A percentile compares a stretch with the other conserved stretches of the same genome.
Evolutionary conservation across 2,888 invertebrate species (phyloP).

Genomic region (Geotrupes spiniger): DNA sequence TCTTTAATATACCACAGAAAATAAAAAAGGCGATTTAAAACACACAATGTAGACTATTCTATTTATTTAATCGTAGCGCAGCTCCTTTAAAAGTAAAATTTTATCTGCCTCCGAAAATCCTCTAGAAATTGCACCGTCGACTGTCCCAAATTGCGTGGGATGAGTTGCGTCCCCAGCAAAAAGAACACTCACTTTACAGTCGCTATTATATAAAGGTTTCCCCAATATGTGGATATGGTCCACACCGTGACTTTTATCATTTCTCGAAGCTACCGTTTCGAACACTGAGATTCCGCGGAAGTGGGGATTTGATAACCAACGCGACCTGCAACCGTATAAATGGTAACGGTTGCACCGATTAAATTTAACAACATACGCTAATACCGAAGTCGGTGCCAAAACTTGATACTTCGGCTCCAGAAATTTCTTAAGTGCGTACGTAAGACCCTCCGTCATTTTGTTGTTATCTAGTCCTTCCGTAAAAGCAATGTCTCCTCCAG

Average conservation of each 20-base stretch:
- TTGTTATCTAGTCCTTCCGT: slow-evolving; percentile 60
- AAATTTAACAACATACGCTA: no score
- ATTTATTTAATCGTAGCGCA: no score
- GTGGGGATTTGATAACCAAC: slow-evolving; percentile 64
- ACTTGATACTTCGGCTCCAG: slow-evolving; percentile 51
- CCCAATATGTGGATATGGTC: slow-evolving; percentile 7
- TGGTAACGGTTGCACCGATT: no score
- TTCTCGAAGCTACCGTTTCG: slow-evolving; percentile 22
- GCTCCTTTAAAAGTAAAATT: no score
- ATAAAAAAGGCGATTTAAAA: no score
- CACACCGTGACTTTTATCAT: slow-evolving; percentile 12
- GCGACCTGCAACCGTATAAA: no score
- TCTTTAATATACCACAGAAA: no score
- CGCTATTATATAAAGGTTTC: slow-evolving; percentile 43
- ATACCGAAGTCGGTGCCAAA: slow-evolving; percentile 46
- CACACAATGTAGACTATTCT: no score
- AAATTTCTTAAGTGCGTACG: slow-evolving; percentile 53
- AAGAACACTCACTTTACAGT: slow-evolving; percentile 50
- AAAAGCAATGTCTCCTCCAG: slow-evolving; percentile 59
- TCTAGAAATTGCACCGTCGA: slow-evolving; percentile 51
- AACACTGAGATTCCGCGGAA: slow-evolving; percentile 47
- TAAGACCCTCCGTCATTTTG: slow-evolving; percentile 52
- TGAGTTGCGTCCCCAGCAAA: slow-evolving; percentile 58
- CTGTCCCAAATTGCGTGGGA: slow-evolving; percentile 46
- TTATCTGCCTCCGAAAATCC: slow-evolving; percentile 52